Base-by-base conservation (phyloP, 2,888 invertebrate genomes). In the Ypsolopha scabrella region DNA sequence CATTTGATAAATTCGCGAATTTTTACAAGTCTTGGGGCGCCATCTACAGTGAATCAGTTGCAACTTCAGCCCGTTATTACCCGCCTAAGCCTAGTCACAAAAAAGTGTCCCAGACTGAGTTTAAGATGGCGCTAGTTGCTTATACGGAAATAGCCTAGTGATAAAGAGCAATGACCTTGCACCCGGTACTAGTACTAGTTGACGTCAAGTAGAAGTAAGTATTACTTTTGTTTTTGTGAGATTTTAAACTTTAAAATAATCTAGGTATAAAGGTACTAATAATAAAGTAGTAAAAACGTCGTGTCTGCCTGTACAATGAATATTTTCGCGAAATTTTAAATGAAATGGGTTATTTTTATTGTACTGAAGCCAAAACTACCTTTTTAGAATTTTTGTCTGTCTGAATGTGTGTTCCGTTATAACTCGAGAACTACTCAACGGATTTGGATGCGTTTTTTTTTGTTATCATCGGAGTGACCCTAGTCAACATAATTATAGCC, bases 1-100 rank as follows among this genome's bases (percentile, higher is more conserved):
- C 83, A 82, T 81, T 69, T 64, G 60, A 75, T 76, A 68, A 75
- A 75, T 72, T 51, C 70, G 72, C 65, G 67, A 73, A 71, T 72
- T 76, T 72, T 76, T 67, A 75, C 76, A 77, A 75, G 49, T 55
- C 45, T 41, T 24, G 41, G 45, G 54, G 61, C 72, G 74, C 69
- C 72, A 72, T 67, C 74, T 73, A 53, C 51, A 51, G 14, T 24
- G 24, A 24, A 24, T 24, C 4, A 24, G 24, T 24, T 24, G 24
- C 24, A 24, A 24, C 24, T 24, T 24, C 24, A 24, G 9, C 9
- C 8, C 9, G 13, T 37, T 9, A 37, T 47, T 47, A 36, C 47
- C 47, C 47, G 47, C 47, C 37, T 11, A 47, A 37, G n/a, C 6
- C 37, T 4, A 13, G 6, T 14, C 24, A 24, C 24, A 24, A 24